Percentiles rank a stretch among this genome's conserved stretches.
Evolutionary conservation across 2,113 vertebrate species (phyloP).

Genomic region (Dascyllus trimaculatus): DNA sequence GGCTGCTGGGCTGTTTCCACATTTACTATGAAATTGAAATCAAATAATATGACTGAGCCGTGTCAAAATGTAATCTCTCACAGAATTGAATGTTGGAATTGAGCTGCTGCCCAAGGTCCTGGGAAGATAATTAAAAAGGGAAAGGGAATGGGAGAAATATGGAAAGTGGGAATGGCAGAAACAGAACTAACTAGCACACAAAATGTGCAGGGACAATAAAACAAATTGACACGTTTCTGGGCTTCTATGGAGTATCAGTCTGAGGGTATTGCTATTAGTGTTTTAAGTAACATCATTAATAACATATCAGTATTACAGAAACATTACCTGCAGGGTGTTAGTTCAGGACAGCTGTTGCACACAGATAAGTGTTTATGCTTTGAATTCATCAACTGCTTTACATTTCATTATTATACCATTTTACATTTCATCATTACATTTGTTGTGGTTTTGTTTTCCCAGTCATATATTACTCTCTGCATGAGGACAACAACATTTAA

Average conservation of each 20-base stretch:
- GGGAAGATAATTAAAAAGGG: slow-evolving; percentile 75
- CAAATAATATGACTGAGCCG: slow-evolving; percentile 78
- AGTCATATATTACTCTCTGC: slow-evolving; percentile 13
- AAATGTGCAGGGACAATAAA: slow-evolving; percentile 58
- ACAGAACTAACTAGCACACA: slow-evolving; percentile 44
- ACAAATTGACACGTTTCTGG: slow-evolving; percentile 51
- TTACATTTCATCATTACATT: slow-evolving; percentile 4
- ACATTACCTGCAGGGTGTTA: slow-evolving; percentile 46
- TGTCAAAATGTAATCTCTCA: slow-evolving; percentile 81
- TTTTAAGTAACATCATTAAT: slow-evolving; percentile 1
- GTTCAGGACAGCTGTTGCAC: slow-evolving; percentile 6
- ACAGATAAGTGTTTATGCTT: neutral
- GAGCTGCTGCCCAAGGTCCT: slow-evolving; percentile 74
- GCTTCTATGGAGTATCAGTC: slow-evolving; percentile 25
- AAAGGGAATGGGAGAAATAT: slow-evolving; percentile 38
- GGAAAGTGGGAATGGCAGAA: slow-evolving; percentile 43
- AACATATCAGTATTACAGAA: neutral
- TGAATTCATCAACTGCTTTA: neutral
- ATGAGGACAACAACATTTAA: neutral
- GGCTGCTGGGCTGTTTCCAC: slow-evolving; percentile 74
- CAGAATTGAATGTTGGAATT: slow-evolving; percentile 76
- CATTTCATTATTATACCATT: neutral
- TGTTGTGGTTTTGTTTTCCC: slow-evolving; percentile 6
- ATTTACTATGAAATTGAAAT: slow-evolving; percentile 77
- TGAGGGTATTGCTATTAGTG: slow-evolving; percentile 35